Evolutionary conservation across 2,888 invertebrate genomes (phyloP).

Genomic region (Achlya flavicornis): DNA sequence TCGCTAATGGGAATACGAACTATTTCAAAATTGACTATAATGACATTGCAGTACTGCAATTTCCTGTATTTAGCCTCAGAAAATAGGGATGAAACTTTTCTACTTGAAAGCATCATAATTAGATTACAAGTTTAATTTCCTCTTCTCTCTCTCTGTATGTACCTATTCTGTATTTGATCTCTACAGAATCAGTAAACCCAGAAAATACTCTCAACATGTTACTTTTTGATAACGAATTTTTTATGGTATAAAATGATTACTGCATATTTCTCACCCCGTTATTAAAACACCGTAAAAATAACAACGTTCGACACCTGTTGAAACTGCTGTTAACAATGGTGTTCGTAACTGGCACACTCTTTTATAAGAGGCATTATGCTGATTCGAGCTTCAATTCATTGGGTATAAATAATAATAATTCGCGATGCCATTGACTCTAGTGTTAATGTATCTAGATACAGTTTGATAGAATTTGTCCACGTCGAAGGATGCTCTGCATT

Average conservation of each 20-base stretch:
- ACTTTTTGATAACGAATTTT: too few relatives aligned
- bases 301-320: slow-evolving; percentile 30
- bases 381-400: not conserved
- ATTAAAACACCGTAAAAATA: not conserved
- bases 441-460: too few relatives aligned
- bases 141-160: too few relatives aligned
- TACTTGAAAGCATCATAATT: slow-evolving; percentile 8
- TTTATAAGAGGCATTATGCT: slow-evolving; percentile 24
- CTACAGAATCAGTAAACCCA: too few relatives aligned
- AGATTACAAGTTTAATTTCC: not conserved
- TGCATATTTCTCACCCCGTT: not conserved
- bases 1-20: slow-evolving; percentile 44
- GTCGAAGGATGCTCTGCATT: slow-evolving; percentile 10
- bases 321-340: slow-evolving; percentile 32
- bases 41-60: slow-evolving; percentile 44
- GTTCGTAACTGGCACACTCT: slow-evolving; percentile 33
- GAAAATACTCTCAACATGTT: not conserved
- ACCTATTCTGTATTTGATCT: not conserved
- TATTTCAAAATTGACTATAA: slow-evolving; percentile 66
- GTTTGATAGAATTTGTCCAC: not conserved
- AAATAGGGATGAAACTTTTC: slow-evolving; percentile 28
- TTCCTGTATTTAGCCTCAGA: slow-evolving; percentile 55
- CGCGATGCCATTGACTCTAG: slow-evolving; percentile 31
- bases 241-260: not conserved
- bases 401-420: not conserved